These are phyloP conservation scores for Syngnathus typhle DNA, from an alignment of 2,113 vertebrate genomes.

Conservation along the genomic window DNA sequence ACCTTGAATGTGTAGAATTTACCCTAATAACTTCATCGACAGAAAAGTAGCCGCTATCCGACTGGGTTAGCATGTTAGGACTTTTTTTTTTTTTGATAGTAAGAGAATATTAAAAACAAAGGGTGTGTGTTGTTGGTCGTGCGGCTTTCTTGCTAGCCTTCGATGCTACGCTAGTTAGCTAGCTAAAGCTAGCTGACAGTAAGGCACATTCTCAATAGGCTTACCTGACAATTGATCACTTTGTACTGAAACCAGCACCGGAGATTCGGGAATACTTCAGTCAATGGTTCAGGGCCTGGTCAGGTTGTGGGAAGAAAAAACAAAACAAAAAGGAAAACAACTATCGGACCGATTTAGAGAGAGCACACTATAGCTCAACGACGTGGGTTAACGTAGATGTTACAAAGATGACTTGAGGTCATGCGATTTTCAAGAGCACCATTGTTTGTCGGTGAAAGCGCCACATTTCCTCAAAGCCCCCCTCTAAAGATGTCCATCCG, in stretches of 20 bases:
- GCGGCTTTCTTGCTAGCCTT: slow-evolving; percentile 5
- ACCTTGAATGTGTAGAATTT: neutral
- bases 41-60: neutral
- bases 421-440: slow-evolving; percentile 32
- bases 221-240: slow-evolving; percentile 48
- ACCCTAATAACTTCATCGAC: neutral
- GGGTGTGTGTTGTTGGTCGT: neutral
- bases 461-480: slow-evolving; percentile 51
- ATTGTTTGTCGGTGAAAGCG: slow-evolving; percentile 59
- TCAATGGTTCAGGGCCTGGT: neutral
- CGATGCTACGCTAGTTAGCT: slow-evolving; percentile 37
- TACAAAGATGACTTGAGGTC: slow-evolving; percentile 21
- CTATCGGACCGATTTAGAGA: neutral
- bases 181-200: slow-evolving; percentile 26
- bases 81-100: neutral
- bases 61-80: slow-evolving; percentile 3
- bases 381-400: slow-evolving; percentile 6
- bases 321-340: neutral
- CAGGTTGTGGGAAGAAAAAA: neutral
- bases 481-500: slow-evolving; percentile 50
- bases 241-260: neutral
- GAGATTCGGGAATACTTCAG: neutral
- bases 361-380: neutral
- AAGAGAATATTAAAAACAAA: neutral
- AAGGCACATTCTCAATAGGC: slow-evolving; percentile 10